These are phyloP conservation scores for Hartigia nigra DNA, from an alignment of 2,888 invertebrate genomes.

Conservation along the genomic window DNA sequence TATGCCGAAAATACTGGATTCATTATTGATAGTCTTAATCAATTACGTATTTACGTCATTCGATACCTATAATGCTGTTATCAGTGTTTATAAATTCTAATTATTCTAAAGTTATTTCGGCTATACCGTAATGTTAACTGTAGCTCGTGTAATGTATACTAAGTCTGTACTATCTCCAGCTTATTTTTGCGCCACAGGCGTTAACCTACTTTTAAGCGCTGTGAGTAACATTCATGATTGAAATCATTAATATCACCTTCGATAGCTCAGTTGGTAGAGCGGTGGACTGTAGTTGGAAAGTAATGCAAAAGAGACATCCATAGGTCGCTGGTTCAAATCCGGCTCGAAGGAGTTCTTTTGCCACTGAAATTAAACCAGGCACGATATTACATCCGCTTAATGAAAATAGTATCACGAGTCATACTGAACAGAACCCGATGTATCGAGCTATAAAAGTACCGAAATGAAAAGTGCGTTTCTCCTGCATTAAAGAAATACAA, in stretches of 20 bases:
- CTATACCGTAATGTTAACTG: neutral
- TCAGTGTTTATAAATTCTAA: neutral
- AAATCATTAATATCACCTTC: slow-evolving; percentile 45
- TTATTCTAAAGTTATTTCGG: neutral
- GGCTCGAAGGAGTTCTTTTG: slow-evolving; percentile 56
- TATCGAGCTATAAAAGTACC: neutral
- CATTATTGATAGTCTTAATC: neutral
- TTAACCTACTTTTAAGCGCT: neutral
- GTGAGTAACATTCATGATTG: neutral
- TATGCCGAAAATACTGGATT: neutral
- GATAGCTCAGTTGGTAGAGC: slow-evolving; percentile 67
- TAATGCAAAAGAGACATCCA: slow-evolving; percentile 51
- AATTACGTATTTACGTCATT: neutral
- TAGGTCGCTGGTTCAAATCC: slow-evolving; percentile 66
- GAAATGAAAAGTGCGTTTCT: neutral
- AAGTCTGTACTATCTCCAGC: neutral
- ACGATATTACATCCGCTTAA: neutral
- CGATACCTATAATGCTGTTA: neutral
- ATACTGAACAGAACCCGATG: neutral
- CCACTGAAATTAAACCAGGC: neutral
- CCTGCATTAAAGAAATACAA: neutral
- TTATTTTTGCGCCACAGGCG: neutral
- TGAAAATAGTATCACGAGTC: neutral
- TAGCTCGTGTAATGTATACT: neutral
- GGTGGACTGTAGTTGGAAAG: slow-evolving; percentile 64